Evolutionary conservation across 2,113 vertebrate species (phyloP), one percentile per base, ranked within the genome.

Genomic region (Oriolus oriolus): DNA sequence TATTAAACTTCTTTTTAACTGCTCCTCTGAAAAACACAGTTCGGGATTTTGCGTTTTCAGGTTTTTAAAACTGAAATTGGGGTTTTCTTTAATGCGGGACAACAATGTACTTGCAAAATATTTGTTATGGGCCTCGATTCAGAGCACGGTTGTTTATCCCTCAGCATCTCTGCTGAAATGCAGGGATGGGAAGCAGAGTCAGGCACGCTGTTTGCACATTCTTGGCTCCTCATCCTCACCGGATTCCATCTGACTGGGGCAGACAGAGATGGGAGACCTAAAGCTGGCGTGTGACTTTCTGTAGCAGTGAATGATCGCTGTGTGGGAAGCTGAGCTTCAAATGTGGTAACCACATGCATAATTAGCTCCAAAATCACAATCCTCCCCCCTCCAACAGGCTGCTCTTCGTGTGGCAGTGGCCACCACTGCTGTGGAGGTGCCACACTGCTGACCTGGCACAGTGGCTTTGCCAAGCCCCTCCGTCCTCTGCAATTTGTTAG

Each of bases 241-340:
- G 0, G 71, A 83, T 96, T 94, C 83, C 93, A 66, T 69, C 78
- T 16, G 68, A 64, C 83, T 88, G 75, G 95, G 68, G 87, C 85
- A 95, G 89, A 68, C 82, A 63, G 85, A 66, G 87, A 44, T 35
- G 18, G 89, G 84, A 94, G 84, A 90, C 92, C 95, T 11, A 84
- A 65, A 87, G 75, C 82, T 83, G 78, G 75, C 19, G 28, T 94
- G 90, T 56, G 94, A 93, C 95, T 96, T 80, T 80, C 20, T 73
- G 82, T 7, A 89, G 89, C 86, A 44, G 45, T 39, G 88, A 86
- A 20, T 24, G 85, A 92, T 90, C 0, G 4, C 63, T 77, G 37
- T 93, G 95, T 92, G 96, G 91, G 95, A 95, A 93, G 87, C 85
- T 78, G 91, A 94, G 89, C 81, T 85, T 85, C 90, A 53, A 94